Evolutionary conservation across 2,113 vertebrate species (phyloP), one percentile per base, ranked within the genome.

Genomic region (Dromaius novaehollandiae): DNA sequence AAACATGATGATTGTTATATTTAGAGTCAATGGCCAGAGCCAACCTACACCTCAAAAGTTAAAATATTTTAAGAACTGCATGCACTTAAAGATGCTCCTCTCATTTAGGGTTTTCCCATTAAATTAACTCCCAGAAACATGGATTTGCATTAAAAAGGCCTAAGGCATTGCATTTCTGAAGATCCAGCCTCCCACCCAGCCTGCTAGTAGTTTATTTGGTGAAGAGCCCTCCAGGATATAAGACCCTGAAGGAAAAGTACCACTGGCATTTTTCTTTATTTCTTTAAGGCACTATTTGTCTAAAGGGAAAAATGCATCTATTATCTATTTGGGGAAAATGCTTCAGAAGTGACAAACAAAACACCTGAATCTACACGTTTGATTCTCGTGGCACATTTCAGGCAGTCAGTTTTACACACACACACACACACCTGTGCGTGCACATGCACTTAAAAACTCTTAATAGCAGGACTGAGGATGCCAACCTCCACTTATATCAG

Each of bases 81-180:
- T 1, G 1, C 51, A 34, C 18, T 65, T 76, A 40, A 69, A 90
- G n/a, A 65, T 48, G 8, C 30, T 69, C 46, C 32, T 90, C 92
- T 89, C 77, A 86, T 28, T 65, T 0, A 1, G 90, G 32, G 28
- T 56, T 40, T 30, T 70, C 73, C 55, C 73, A 21, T 44, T 78
- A 85, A 90, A 73, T 44, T 48, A 80, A 53, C 86, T 86, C 61
- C 32, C 63, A 89, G 86, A 90, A 86, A 76, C 40, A 24, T 0
- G 1, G 48, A 95, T 95, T 96, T 94, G 81, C 90, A 96, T 89
- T 93, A 87, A 82, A 95, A 95, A 94, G 61, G 48, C 69, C 73
- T 53, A 81, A 90, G 46, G 60, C 74, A 28, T n/a, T 2, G 9
- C 65, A 53, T 34, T 87, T 83, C 74, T 87, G 92, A 85, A 87